Percentiles rank a stretch among this genome's conserved stretches.
These are phyloP conservation scores for Leptopilina syphax DNA, from an alignment of 2,888 invertebrate genomes.

Conservation along the genomic window DNA sequence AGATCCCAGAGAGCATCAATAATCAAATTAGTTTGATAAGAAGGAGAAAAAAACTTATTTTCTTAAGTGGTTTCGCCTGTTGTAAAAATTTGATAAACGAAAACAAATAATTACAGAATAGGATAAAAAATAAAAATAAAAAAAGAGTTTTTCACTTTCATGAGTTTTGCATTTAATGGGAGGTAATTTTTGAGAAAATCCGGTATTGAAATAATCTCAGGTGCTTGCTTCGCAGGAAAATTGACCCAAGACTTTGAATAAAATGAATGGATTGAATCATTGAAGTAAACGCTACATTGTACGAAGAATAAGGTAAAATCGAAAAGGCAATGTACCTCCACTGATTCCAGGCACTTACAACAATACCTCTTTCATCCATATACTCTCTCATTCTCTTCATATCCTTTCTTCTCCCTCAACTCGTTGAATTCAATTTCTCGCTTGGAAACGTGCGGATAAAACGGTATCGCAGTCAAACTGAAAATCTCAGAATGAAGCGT, in stretches of 20 bases:
- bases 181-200: not conserved
- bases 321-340: conserved; percentile 28
- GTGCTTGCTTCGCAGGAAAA: not conserved
- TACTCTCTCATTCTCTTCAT: conserved; percentile 10
- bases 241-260: conserved; percentile 1
- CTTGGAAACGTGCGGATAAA: conserved; percentile 38
- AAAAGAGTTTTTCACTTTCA: not conserved
- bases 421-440: conserved; percentile 34
- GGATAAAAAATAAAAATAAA: too few species aligned
- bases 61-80: not conserved
- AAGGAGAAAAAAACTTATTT: not conserved
- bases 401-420: conserved; percentile 8
- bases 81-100: too few species aligned
- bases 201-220: not conserved
- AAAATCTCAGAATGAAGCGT: not conserved
- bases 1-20: not conserved
- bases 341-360: conserved; percentile 14
- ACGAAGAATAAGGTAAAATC: conserved; percentile 24
- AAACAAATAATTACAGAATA: too few species aligned
- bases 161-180: too few species aligned
- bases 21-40: not conserved
- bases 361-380: conserved; percentile 7
- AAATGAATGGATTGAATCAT: conserved; percentile 28
- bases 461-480: conserved; percentile 22
- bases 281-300: not conserved